Evolutionary conservation across 2,888 invertebrate genomes (phyloP).

Genomic region (Luperina nickerlii): DNA sequence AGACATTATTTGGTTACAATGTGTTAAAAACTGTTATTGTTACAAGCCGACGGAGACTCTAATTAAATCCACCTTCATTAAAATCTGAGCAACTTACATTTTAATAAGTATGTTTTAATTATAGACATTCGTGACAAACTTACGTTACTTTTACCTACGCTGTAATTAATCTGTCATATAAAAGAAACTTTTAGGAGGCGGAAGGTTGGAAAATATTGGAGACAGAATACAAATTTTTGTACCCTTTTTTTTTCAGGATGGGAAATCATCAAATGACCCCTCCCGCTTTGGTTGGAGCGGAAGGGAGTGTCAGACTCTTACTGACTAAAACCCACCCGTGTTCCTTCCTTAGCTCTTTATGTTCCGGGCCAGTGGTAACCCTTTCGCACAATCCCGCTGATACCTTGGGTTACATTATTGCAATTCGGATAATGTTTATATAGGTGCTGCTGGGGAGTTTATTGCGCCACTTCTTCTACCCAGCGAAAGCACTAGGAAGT

Average conservation of each 20-base stretch:
- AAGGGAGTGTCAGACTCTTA: too few species aligned
- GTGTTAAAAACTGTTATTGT: neutral
- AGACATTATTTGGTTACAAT: neutral
- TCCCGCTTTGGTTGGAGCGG: too few species aligned
- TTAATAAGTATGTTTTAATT: constrained; percentile 2
- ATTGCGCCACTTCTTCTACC: too few species aligned
- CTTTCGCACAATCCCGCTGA: too few species aligned
- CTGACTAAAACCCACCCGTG: too few species aligned
- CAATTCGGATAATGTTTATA: too few species aligned
- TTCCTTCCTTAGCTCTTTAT: too few species aligned
- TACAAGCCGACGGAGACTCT: neutral
- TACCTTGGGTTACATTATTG: neutral
- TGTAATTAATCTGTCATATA: neutral
- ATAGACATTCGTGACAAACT: neutral
- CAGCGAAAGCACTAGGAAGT: too few species aligned
- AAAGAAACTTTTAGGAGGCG: neutral
- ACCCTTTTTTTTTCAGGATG: too few species aligned
- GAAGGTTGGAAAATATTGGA: neutral
- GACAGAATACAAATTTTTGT: neutral
- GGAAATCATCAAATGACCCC: too few species aligned
- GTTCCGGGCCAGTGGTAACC: too few species aligned
- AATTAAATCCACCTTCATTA: constrained; percentile 47
- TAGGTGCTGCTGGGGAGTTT: too few species aligned
- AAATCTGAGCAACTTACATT: constrained; percentile 1
- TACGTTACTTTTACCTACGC: neutral